These are phyloP conservation scores for Dendroctonus valens DNA, from an alignment of 1,140 invertebrate species.

Conservation along the genomic window DNA sequence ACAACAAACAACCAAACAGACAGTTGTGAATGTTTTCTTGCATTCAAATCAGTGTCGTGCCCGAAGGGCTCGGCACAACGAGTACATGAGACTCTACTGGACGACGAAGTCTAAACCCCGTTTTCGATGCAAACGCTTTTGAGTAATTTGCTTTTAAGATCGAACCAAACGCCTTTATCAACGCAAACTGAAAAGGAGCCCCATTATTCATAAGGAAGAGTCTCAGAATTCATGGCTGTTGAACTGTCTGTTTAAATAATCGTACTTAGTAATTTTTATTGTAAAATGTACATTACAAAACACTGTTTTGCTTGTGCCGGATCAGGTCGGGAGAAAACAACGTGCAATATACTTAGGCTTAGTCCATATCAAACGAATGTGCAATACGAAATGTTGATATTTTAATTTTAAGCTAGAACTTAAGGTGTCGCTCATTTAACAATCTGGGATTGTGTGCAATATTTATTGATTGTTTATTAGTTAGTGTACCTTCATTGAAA, in stretches of 20 bases:
- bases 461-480: slow-evolving; percentile 11
- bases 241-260: background rate
- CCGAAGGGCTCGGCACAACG: too few species aligned
- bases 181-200: background rate
- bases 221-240: background rate
- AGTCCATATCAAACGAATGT: slow-evolving; percentile 30
- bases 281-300: slow-evolving; percentile 8
- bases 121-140: too few species aligned
- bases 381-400: slow-evolving; percentile 34
- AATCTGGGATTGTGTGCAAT: slow-evolving; percentile 24
- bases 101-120: too few species aligned
- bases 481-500: background rate
- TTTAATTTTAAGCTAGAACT: slow-evolving; percentile 26
- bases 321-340: slow-evolving; percentile 18
- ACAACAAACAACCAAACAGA: too few species aligned
- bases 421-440: slow-evolving; percentile 14
- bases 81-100: too few species aligned
- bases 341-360: slow-evolving; percentile 34
- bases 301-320: background rate
- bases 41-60: too few species aligned
- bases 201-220: background rate
- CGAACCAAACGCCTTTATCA: background rate
- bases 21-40: too few species aligned
- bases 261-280: background rate
- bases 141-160: too few species aligned